phyloP scores from a whole-genome alignment of 2,888 invertebrate genomes.

The Agapostemon virescens region DNA sequence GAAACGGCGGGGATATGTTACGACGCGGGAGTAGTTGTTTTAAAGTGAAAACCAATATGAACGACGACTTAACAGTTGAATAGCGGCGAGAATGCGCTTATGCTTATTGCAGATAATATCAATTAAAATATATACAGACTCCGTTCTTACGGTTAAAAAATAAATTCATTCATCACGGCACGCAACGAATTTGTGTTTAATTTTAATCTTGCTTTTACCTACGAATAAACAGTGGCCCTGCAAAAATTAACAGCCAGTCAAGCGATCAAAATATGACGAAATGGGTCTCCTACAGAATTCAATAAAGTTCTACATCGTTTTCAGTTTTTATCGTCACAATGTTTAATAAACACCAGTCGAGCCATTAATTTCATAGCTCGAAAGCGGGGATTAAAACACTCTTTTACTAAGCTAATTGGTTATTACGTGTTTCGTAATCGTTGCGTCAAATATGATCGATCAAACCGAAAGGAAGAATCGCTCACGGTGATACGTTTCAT shows the following conservation, averaged over 20 bases:
- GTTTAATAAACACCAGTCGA: not conserved
- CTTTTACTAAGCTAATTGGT: constrained; percentile 3
- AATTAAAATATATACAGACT: not conserved
- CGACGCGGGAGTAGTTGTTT: not conserved
- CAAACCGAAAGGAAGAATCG: not conserved
- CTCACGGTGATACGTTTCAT: not conserved
- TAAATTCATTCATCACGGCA: not conserved
- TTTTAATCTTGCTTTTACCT: too few relatives aligned
- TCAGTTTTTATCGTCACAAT: not conserved
- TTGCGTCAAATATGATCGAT: constrained; percentile 28
- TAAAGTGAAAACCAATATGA: not conserved
- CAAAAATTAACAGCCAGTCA: not conserved
- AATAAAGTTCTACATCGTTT: not conserved
- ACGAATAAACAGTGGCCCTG: not conserved
- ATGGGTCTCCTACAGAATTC: not conserved
- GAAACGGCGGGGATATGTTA: not conserved
- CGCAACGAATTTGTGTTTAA: not conserved
- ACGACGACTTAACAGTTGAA: not conserved
- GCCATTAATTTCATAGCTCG: not conserved
- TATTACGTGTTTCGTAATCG: constrained; percentile 35
- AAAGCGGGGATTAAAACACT: constrained; percentile 15
- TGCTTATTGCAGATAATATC: not conserved
- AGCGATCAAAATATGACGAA: not conserved
- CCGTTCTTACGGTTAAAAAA: not conserved
- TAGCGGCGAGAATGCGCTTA: not conserved